Conservation (phyloP, 2,888 invertebrate genomes). For the Sminthurides aquaticus region DNA sequence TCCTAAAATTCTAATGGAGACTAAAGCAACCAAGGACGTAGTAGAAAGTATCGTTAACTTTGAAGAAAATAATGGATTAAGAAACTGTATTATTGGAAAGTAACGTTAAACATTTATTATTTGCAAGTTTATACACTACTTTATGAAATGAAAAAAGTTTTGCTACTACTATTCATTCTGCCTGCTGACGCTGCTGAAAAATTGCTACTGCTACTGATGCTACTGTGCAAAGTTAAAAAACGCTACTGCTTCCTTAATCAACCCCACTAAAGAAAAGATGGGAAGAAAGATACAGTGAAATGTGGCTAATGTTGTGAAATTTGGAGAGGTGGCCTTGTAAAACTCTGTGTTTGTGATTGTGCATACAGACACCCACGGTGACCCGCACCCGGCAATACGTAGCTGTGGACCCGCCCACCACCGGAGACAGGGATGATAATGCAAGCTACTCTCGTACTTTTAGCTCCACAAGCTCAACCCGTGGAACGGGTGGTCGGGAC, state of each 20-base stretch:
- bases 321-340: not conserved
- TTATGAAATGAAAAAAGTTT: not conserved
- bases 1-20: no score
- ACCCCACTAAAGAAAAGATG: not conserved
- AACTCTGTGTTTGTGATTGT: conserved; percentile 12
- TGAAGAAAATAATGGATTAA: no score
- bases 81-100: no score
- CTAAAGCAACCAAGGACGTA: no score
- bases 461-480: conserved; percentile 23
- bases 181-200: not conserved
- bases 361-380: conserved; percentile 36
- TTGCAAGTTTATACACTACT: no score
- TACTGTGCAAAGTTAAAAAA: no score
- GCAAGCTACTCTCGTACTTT: conserved; percentile 23
- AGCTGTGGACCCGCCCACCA: conserved; percentile 29
- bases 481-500: conserved; percentile 7
- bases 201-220: not conserved
- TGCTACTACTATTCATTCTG: not conserved
- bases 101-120: no score
- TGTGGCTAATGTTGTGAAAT: not conserved
- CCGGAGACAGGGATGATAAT: conserved; percentile 7
- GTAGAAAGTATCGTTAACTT: no score
- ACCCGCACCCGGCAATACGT: conserved; percentile 26
- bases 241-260: not conserved
- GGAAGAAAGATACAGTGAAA: not conserved